Percentiles rank a stretch among this genome's conserved stretches.
Conservation (phyloP, 2,888 invertebrate genomes). For the Zeuzera pyrina region DNA sequence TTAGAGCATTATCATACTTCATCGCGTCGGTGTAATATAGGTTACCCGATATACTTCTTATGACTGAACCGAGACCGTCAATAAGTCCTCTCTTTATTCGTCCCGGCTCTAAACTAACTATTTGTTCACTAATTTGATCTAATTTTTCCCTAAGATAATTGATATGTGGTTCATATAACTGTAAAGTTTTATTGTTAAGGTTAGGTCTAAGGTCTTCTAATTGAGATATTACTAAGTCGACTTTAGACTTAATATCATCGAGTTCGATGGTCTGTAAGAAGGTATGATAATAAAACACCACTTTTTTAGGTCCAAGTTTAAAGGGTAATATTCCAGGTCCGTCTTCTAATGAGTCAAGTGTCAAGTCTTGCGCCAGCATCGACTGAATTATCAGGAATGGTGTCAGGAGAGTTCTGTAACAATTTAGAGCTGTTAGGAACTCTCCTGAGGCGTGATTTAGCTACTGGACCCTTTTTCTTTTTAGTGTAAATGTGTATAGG, state of each 20-base stretch:
- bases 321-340: slow-evolving; percentile 4
- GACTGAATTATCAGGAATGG: slow-evolving; percentile 3
- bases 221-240: slow-evolving; percentile 1
- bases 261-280: slow-evolving; percentile 1
- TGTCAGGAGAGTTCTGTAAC: slow-evolving; percentile 17
- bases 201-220: slow-evolving; percentile 1
- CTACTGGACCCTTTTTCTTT: slow-evolving; percentile 17
- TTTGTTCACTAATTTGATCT: not conserved
- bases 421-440: slow-evolving; percentile 15
- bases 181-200: slow-evolving; percentile 1
- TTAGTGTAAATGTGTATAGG: slow-evolving; percentile 21
- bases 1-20: slow-evolving; percentile 17
- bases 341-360: slow-evolving; percentile 5
- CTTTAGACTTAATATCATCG: not conserved
- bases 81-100: slow-evolving; percentile 1
- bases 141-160: slow-evolving; percentile 1
- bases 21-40: slow-evolving; percentile 17
- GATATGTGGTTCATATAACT: slow-evolving; percentile 2
- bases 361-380: slow-evolving; percentile 5
- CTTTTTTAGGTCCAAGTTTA: slow-evolving; percentile 1
- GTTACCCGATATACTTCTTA: slow-evolving; percentile 18
- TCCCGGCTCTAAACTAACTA: not conserved
- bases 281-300: slow-evolving; percentile 3
- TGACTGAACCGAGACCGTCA: slow-evolving; percentile 16
- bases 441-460: slow-evolving; percentile 16